Evolutionary conservation across 92 coral and sea anemone genomes (phyloP).

Genomic region (Porites divaricata): DNA sequence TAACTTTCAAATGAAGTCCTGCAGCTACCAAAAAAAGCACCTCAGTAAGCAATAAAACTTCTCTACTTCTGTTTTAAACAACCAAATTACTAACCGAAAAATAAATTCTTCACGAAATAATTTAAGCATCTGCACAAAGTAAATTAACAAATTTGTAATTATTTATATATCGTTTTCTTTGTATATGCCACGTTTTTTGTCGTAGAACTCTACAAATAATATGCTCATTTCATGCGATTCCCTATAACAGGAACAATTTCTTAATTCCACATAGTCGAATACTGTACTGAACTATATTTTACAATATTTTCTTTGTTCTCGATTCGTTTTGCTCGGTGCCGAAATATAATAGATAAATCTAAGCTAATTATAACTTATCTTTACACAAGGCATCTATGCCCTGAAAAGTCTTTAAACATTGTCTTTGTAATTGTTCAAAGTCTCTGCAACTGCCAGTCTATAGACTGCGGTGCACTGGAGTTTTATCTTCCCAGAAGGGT

Average conservation of each 20-base stretch:
- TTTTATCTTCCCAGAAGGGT: neutral
- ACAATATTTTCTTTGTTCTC: constrained; percentile 18
- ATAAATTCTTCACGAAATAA: constrained; percentile 1
- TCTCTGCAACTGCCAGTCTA: constrained; percentile 1
- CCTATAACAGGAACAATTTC: constrained; percentile 42
- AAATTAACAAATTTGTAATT: constrained; percentile 33
- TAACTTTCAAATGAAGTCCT: neutral
- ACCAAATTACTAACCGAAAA: neutral
- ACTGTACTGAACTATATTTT: constrained; percentile 23
- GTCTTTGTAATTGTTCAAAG: constrained; percentile 13
- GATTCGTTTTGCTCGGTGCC: constrained; percentile 8
- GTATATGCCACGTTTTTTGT: constrained; percentile 3
- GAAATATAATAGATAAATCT: constrained; percentile 38
- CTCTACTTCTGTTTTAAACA: neutral
- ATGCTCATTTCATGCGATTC: constrained; percentile 21
- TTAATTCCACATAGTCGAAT: constrained; percentile 43
- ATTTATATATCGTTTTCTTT: constrained; percentile 35
- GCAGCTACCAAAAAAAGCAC: neutral
- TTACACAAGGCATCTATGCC: neutral
- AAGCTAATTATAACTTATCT: neutral
- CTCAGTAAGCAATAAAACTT: neutral
- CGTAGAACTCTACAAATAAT: neutral
- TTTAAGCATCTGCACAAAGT: constrained; percentile 22
- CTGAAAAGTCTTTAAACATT: constrained; percentile 9
- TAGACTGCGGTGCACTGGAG: neutral